These are phyloP conservation scores for Anguilla obscura DNA, from an alignment of 2,797 vertebrate genomes.

Conservation along the genomic window DNA sequence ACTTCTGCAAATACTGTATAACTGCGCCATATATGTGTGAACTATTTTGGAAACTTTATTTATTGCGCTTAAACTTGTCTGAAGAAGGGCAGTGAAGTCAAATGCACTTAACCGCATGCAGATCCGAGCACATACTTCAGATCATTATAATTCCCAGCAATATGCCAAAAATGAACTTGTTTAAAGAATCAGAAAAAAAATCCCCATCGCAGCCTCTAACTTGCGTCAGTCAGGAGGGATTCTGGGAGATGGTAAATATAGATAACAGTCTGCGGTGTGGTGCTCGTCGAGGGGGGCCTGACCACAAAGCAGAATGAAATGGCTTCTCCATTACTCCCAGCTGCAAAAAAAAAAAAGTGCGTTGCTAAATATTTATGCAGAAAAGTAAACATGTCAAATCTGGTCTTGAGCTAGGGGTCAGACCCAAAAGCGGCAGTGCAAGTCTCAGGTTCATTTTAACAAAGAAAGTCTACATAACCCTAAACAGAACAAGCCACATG, in stretches of 20 bases:
- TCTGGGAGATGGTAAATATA: constrained; percentile 22
- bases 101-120: not conserved
- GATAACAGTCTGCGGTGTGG: constrained; percentile 21
- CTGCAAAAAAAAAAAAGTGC: not conserved
- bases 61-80: not conserved
- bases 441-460: not conserved
- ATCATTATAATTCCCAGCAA: not conserved
- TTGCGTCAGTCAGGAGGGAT: not conserved
- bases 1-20: not conserved
- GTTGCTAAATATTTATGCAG: constrained; percentile 25
- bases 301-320: constrained; percentile 23
- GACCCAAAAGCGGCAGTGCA: constrained; percentile 4
- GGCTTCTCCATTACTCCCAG: constrained; percentile 18
- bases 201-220: not conserved
- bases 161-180: not conserved
- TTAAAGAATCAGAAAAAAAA: not conserved
- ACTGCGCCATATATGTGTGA: not conserved
- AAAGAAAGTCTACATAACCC: not conserved
- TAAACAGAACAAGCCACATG: not conserved
- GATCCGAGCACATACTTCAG: not conserved
- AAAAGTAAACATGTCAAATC: constrained; percentile 27
- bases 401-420: constrained; percentile 13
- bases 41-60: not conserved
- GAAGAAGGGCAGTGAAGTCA: not conserved
- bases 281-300: not conserved